Conservation (phyloP, 2,888 invertebrate species). For the Standfussiana lucernea region DNA sequence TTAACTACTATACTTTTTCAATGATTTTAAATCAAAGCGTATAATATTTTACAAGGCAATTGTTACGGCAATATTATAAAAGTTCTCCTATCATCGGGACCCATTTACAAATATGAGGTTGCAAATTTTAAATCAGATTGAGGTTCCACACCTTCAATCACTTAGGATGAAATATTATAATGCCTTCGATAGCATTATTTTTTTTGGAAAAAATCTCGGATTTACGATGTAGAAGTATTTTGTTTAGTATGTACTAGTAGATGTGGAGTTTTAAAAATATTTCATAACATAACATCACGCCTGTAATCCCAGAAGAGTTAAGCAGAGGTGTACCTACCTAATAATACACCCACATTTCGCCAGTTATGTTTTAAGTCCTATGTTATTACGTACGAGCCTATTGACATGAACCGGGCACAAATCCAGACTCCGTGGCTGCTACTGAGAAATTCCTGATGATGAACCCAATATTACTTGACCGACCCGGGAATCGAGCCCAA, state of each 20-base stretch:
- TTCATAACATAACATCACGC: too few species aligned
- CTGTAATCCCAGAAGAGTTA: too few species aligned
- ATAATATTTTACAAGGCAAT: background rate
- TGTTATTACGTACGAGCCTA: too few species aligned
- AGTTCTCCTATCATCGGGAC: slow-evolving; percentile 30
- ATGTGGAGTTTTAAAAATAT: background rate
- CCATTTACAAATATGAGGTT: slow-evolving; percentile 41
- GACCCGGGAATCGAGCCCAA: too few species aligned
- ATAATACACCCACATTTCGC: too few species aligned
- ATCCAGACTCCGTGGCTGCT: too few species aligned
- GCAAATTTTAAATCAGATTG: slow-evolving; percentile 45
- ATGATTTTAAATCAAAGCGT: background rate
- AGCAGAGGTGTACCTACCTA: too few species aligned
- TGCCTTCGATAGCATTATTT: slow-evolving; percentile 15
- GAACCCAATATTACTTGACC: too few species aligned
- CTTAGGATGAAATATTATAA: slow-evolving; percentile 36
- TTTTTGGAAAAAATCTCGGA: background rate
- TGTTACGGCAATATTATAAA: slow-evolving; percentile 12
- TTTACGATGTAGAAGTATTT: background rate
- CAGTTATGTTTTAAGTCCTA: too few species aligned
- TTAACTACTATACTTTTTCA: background rate
- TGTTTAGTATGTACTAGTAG: background rate
- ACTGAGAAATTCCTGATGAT: too few species aligned
- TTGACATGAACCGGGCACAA: too few species aligned
- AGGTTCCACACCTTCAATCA: slow-evolving; percentile 45